Base-by-base conservation (phyloP, 1,140 invertebrate species). In the Pseudobourletiella spinata region DNA sequence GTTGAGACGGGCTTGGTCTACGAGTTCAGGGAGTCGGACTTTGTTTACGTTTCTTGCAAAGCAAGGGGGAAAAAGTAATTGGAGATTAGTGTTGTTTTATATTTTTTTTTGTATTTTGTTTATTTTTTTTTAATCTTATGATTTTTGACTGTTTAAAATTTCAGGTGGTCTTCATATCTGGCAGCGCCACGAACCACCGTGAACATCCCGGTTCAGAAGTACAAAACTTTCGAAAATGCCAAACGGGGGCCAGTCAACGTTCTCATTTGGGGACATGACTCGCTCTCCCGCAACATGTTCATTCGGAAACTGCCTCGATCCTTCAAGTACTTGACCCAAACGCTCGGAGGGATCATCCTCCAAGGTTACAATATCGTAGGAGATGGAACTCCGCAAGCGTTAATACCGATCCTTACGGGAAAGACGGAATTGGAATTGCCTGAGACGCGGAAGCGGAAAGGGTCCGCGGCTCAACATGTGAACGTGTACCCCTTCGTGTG, bases 321-420 rank as follows among this genome's bases (percentile, higher is more conserved):
- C 8, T 88, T 89, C 70, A 77, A 81, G 24, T 90, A 87, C 72
- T 76, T 96, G 28, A 85, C 78, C 0, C 76, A 89, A 15, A 73
- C 77, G 8, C 73, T 95, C n/a, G 76, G 82, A 24, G 83, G 83
- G 3, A 75, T 83, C 15, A 78, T 91, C 4, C 73, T 95, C 1
- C 78, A 90, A 71, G 87, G 89, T 62, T 90, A 92, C 68, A 95
- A 95, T 71, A 94, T 95, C 57, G 85, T 96, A 1, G 93, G 93
- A 0, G 94, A 97, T 76, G 93, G 93, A 0, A 96, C 93, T 0
- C 90, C 92, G 0, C 91, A 95, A 70, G 91, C 93, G 0, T 75
- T 95, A 20, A 89, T 95, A 39, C 93, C 93, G 0, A 86, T 97
- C 46, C 14, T 97, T 0, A 95, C 92, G 0, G 88, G 89, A 16